phyloP scores from a whole-genome alignment of 2,797 vertebrate genomes.

The Orientallactaga sibirica region DNA sequence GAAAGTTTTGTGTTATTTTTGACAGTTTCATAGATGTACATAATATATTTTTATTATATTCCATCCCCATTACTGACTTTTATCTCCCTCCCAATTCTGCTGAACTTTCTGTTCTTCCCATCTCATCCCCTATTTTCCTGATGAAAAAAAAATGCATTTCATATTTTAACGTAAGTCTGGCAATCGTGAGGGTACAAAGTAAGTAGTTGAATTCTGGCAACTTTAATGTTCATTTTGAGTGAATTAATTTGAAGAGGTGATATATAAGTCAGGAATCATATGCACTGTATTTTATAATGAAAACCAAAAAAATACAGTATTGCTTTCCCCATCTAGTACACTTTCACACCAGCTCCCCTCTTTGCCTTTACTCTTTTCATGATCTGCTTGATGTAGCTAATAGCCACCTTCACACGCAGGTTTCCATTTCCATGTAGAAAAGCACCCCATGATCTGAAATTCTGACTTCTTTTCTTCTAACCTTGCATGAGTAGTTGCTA shows the following conservation, averaged over 20 bases:
- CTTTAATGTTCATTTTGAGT: constrained; percentile 4
- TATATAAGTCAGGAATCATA: neutral
- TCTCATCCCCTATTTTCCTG: no score
- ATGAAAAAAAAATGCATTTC: neutral
- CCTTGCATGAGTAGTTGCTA: neutral
- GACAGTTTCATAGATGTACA: no score
- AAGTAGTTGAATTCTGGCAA: neutral
- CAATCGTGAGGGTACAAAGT: neutral
- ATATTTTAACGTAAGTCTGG: constrained; percentile 4
- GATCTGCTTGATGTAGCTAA: neutral
- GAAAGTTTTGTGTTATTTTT: neutral
- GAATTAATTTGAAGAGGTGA: neutral
- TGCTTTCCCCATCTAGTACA: neutral
- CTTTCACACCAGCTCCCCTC: neutral
- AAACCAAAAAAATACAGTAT: neutral
- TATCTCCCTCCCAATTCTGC: no score
- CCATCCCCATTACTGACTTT: no score
- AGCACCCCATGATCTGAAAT: neutral
- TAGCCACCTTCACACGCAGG: neutral
- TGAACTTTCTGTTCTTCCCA: no score
- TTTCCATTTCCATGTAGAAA: neutral
- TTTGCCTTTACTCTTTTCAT: neutral
- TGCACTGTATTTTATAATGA: neutral
- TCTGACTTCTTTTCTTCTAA: neutral
- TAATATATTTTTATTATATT: no score